Evolutionary conservation across 64 coral and sea anemone species (phyloP).

Genomic region (Pocillopora damicornis): DNA sequence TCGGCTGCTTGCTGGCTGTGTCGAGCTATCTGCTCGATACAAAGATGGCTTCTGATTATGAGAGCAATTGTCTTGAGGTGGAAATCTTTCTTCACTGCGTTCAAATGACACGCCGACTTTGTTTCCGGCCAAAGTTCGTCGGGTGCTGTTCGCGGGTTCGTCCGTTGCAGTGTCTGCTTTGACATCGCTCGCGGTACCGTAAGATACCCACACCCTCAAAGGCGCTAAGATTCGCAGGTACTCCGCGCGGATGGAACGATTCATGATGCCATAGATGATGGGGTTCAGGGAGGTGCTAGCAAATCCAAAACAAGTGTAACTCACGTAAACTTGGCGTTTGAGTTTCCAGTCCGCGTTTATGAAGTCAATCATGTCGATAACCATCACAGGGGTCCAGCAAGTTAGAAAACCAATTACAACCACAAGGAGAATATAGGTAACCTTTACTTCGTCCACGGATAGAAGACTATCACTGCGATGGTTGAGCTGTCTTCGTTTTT

Average conservation of each 20-base stretch:
- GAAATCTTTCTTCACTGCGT: not conserved
- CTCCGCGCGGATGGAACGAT: constrained; percentile 50
- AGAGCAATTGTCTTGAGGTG: not conserved
- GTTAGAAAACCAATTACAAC: constrained; percentile 57
- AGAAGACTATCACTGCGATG: not conserved
- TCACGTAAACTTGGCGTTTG: constrained; percentile 39
- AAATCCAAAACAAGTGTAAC: constrained; percentile 58
- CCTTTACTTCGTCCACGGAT: constrained; percentile 47
- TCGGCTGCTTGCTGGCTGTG: not conserved
- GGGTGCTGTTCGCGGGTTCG: not conserved
- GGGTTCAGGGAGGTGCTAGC: constrained; percentile 62
- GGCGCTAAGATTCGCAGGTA: constrained; percentile 45
- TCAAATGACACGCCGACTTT: not conserved
- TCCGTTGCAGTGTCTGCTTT: no score
- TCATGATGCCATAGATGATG: constrained; percentile 58
- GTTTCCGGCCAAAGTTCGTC: not conserved
- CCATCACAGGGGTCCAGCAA: constrained; percentile 59
- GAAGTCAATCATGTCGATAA: constrained; percentile 58
- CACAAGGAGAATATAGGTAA: constrained; percentile 39
- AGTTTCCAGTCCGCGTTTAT: constrained; percentile 51
- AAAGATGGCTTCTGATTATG: no score
- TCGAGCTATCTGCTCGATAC: not conserved
- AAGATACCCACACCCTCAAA: constrained; percentile 1
- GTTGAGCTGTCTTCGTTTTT: not conserved
- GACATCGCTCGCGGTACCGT: not conserved